Evolutionary conservation across 1,140 invertebrate genomes (phyloP).

Genomic region (Gonioctena quinquepunctata): DNA sequence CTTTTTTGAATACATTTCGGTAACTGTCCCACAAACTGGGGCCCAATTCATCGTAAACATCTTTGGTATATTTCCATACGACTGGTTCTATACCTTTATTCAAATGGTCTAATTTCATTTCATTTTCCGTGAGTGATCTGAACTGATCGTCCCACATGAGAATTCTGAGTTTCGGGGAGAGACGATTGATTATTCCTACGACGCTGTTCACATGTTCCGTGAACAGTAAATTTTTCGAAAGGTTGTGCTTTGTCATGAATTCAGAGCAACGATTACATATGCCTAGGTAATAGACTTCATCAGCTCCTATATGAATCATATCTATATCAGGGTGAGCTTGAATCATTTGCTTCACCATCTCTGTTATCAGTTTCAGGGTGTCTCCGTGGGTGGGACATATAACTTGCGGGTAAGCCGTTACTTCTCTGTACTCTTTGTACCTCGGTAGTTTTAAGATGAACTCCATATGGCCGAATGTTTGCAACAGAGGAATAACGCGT

Average conservation of each 20-base stretch:
- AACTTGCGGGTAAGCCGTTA: constrained; percentile 75
- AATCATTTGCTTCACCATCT: constrained; percentile 41
- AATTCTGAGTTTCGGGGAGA: constrained; percentile 62
- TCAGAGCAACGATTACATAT: constrained; percentile 70
- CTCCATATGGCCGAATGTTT: constrained; percentile 95
- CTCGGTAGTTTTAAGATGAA: constrained; percentile 83
- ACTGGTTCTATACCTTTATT: constrained; percentile 80
- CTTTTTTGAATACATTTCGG: constrained; percentile 74
- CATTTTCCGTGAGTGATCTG: constrained; percentile 66
- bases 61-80: constrained; percentile 76
- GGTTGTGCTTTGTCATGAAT: constrained; percentile 30
- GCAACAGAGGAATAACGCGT: constrained; percentile 87
- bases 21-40: constrained; percentile 77
- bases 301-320: constrained; percentile 77
- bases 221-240: constrained; percentile 57
- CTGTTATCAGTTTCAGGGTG: constrained; percentile 28
- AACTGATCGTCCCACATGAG: constrained; percentile 96
- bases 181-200: constrained; percentile 64
- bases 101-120: constrained; percentile 68
- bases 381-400: constrained; percentile 60
- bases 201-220: constrained; percentile 71
- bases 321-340: constrained; percentile 40
- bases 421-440: constrained; percentile 78
- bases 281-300: constrained; percentile 83
- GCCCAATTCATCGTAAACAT: constrained; percentile 57